Conservation (phyloP, 2,113 vertebrate genomes). For the Spizaetus ornatus region DNA sequence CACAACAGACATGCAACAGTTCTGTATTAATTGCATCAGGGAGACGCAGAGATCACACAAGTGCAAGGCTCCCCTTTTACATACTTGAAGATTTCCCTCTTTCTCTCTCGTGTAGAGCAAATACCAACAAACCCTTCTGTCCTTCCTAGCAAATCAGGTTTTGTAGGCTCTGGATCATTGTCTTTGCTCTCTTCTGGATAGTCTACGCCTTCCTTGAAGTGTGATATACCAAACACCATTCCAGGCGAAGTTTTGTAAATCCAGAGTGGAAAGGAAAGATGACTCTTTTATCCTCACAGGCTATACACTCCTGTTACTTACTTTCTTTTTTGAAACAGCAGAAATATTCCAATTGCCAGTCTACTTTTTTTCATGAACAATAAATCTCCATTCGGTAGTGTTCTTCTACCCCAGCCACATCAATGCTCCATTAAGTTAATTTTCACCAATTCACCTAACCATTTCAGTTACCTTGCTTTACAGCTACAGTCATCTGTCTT, state of each 20-base stretch:
- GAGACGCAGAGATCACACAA: rapidly evolving
- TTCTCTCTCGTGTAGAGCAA: background rate
- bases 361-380: background rate
- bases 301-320: background rate
- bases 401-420: background rate
- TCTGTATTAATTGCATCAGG: background rate
- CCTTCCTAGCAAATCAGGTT: background rate
- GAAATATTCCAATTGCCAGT: background rate
- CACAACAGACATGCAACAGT: background rate
- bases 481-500: background rate
- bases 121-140: background rate
- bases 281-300: background rate
- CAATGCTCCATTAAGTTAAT: background rate
- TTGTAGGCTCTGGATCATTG: background rate
- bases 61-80: background rate
- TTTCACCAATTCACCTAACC: background rate
- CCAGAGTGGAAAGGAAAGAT: background rate
- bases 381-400: background rate
- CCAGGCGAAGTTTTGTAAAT: background rate
- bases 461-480: background rate
- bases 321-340: background rate
- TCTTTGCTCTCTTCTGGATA: background rate
- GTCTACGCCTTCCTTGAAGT: background rate
- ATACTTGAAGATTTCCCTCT: background rate
- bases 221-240: background rate